A percentile compares a stretch with the other conserved stretches of the same genome.
Evolutionary conservation across 2,113 vertebrate species (phyloP).

Genomic region (Vidua macroura): DNA sequence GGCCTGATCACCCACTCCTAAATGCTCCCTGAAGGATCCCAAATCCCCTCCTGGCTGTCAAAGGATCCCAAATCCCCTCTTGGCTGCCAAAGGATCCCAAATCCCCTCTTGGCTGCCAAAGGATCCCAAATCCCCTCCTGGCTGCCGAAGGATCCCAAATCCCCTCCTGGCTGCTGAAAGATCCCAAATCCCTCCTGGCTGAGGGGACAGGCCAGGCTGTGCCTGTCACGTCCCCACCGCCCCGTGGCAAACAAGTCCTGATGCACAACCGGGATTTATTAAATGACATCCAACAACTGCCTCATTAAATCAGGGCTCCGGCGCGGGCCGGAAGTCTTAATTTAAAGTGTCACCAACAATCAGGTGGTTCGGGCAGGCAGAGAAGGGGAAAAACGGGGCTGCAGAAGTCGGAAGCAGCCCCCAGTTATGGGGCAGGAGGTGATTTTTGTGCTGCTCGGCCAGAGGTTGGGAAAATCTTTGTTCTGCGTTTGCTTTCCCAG

Average conservation of each 20-base stretch:
- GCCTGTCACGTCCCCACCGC: neutral
- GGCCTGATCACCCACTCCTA: fast-evolving
- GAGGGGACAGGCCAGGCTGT: neutral
- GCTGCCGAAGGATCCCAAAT: no score
- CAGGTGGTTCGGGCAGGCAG: neutral
- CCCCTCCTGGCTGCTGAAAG: neutral
- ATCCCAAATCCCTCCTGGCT: neutral
- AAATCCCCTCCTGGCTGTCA: neutral
- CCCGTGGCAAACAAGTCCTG: neutral
- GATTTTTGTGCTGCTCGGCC: neutral
- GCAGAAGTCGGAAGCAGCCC: neutral
- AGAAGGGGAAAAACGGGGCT: neutral
- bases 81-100: neutral
- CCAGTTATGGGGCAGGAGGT: fast-evolving
- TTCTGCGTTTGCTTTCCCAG: neutral
- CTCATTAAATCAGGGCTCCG: slow-evolving; percentile 48
- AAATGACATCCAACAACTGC: slow-evolving; percentile 57
- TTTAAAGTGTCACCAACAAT: slow-evolving; percentile 50
- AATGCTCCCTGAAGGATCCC: neutral
- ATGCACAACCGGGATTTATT: slow-evolving; percentile 44
- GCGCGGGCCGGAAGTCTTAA: slow-evolving; percentile 26
- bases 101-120: neutral
- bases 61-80: neutral
- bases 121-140: neutral
- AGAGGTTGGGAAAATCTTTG: neutral